Evolutionary conservation across 2,797 vertebrate species (phyloP), one percentile per base, ranked within the genome.

Genomic region (Aplochiton taeniatus): DNA sequence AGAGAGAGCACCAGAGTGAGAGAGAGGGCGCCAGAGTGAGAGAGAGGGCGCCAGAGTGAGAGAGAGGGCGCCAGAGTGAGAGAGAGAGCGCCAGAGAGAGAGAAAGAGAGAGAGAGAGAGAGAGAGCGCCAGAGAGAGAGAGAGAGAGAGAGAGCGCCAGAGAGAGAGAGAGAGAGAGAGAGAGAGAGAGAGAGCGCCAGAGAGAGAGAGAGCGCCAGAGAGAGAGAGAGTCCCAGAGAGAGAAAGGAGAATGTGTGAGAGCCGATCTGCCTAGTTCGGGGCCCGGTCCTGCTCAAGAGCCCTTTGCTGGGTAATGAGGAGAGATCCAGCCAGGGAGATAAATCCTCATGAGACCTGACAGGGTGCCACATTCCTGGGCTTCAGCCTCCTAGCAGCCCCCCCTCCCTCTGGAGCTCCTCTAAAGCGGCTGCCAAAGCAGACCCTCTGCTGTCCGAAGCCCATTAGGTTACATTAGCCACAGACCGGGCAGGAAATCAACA

Each of bases 321-420:
- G 31, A 31, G 31, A 31, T 31, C 31, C 31, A 84, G 83, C 77
- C 73, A 58, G 77, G 74, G 79, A 88, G 86, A 90, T 89, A 83
- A 87, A 89, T 84, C 84, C 85, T 86, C 83, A 84, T 83, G 86
- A 83, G 82, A 86, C 72, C 84, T 87, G 87, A 90, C 87, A 88
- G 86, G 84, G 86, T 84, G 85, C 85, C 86, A 89, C 88, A 90
- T 90, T 90, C 87, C 83, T 83, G 54, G 65, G 31, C 63, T 64
- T 71, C 61, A 64, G 79, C 83, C 75, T 85, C 81, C 80, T 77
- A 77, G 77, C 81, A 86, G 78, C 68, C 72, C 71, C 55, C 64
- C 65, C 46, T 74, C 65, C 76, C 65, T 82, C 72, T 56, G 57
- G 65, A 73, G 59, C 66, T 31, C 67, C 71, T 75, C 66, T 80